Evolutionary conservation across 2,888 invertebrate species (phyloP), one percentile per base, ranked within the genome.

Genomic region (Tigriopus californicus): DNA sequence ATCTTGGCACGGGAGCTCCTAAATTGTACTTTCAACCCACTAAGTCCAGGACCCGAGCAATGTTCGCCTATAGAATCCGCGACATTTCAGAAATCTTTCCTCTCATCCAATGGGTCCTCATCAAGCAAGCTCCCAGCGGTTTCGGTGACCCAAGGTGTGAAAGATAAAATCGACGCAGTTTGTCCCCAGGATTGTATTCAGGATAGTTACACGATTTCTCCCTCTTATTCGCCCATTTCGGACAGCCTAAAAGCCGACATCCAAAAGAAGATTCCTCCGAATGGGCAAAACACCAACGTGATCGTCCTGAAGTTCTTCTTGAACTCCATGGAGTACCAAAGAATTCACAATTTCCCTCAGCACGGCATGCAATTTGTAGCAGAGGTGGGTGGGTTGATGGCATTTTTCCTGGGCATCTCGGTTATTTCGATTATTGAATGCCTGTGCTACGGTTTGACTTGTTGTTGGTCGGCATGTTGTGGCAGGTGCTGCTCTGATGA

Each of bases 291-390:
- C 8, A 49, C 49, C 22, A 49, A 49, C 22, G 49, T 49, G 2
- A 22, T 49, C 5, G 49, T 49, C 5, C 22, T 49, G 20, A 49
- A 22, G 49, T 49, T 49, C 49, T 49, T 49, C 22, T 49, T 49
- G 49, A 49, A 49, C 22, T 49, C 49, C 4, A 49, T 49, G 49
- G 49, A 49, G 20, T 49, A 49, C 20, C 15, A 12, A 8, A 49
- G 22, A 49, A 49, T 49, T 8, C 49, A 49, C 5, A 49, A 49
- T 22, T 49, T 49, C 22, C 49, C 49, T 49, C 49, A 49, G 22
- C 15, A 22, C 20, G 49, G 49, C 3, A 13, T 49, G 22, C 49
- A 49, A 49, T 49, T 49, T 22, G 20, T 49, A 5, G 49, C 49
- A 49, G 49, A 49, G 49, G 49, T 49, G 2, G 49, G 49, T 5